Conservation (phyloP, 2,113 vertebrate genomes). For the Ageneiosus marmoratus region DNA sequence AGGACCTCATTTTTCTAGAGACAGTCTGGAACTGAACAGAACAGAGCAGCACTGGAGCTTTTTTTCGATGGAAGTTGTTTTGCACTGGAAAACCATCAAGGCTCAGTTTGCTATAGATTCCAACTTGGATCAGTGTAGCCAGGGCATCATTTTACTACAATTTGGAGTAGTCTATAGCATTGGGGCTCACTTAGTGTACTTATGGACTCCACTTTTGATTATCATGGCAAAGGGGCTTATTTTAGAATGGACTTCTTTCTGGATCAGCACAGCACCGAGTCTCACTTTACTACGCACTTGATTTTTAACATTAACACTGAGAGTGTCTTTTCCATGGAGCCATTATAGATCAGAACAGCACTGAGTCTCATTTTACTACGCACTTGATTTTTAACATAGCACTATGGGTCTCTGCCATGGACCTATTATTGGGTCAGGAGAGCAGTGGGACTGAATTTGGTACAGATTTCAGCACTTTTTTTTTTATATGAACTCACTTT, state of each 20-base stretch:
- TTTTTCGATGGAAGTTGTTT: not conserved
- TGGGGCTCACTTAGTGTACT: not conserved
- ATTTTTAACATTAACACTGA: not conserved
- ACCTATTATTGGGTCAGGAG: not conserved
- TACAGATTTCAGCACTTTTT: not conserved
- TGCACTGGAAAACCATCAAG: not conserved
- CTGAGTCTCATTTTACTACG: not conserved
- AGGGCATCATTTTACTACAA: not conserved
- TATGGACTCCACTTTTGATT: not conserved
- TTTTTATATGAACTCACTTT: not conserved
- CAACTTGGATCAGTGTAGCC: not conserved
- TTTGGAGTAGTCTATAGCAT: not conserved
- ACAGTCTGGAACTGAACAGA: not conserved
- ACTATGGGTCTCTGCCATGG: not conserved
- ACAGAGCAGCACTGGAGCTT: not conserved
- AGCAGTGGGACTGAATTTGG: not conserved
- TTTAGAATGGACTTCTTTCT: not conserved
- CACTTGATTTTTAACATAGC: constrained; percentile 3
- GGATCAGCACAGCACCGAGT: not conserved
- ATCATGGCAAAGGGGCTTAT: not conserved
- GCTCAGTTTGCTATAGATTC: not conserved
- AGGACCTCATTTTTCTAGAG: not conserved
- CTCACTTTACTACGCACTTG: constrained; percentile 6
- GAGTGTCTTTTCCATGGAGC: not conserved
- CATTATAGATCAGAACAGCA: not conserved